Conservation (phyloP, 2,888 invertebrate species). For the Cheilosia vernalis region DNA sequence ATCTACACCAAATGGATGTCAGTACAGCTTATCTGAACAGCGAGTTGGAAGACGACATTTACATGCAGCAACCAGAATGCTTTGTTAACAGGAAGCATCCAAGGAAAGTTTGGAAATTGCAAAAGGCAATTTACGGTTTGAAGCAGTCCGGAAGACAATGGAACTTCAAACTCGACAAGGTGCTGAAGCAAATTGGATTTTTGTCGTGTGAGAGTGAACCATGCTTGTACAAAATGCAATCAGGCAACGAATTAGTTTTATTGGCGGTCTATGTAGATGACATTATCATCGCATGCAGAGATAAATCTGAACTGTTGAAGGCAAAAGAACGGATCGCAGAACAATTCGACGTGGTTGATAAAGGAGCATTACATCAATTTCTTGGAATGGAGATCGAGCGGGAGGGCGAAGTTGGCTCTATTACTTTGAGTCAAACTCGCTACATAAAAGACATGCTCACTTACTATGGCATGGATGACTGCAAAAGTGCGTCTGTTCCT, state of each 20-base stretch:
- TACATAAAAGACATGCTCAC: slow-evolving; percentile 13
- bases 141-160: too few species aligned
- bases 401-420: slow-evolving; percentile 11
- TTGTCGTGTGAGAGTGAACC: slow-evolving; percentile 58
- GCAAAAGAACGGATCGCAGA: neutral
- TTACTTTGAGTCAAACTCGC: neutral
- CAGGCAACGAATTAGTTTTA: slow-evolving; percentile 33
- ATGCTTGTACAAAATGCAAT: slow-evolving; percentile 66
- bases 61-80: too few species aligned
- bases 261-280: slow-evolving; percentile 66
- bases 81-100: too few species aligned
- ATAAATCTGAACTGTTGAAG: slow-evolving; percentile 7
- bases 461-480: slow-evolving; percentile 31
- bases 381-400: slow-evolving; percentile 17
- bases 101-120: too few species aligned
- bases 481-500: slow-evolving; percentile 29
- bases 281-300: slow-evolving; percentile 52
- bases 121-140: too few species aligned
- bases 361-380: slow-evolving; percentile 5
- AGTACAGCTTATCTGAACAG: too few species aligned
- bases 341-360: slow-evolving; percentile 17
- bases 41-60: too few species aligned
- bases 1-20: too few species aligned
- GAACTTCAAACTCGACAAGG: slow-evolving; percentile 62
- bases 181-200: slow-evolving; percentile 51